phyloP scores from a whole-genome alignment of 2,113 vertebrate species.

The Hippocampus guttulatus region DNA sequence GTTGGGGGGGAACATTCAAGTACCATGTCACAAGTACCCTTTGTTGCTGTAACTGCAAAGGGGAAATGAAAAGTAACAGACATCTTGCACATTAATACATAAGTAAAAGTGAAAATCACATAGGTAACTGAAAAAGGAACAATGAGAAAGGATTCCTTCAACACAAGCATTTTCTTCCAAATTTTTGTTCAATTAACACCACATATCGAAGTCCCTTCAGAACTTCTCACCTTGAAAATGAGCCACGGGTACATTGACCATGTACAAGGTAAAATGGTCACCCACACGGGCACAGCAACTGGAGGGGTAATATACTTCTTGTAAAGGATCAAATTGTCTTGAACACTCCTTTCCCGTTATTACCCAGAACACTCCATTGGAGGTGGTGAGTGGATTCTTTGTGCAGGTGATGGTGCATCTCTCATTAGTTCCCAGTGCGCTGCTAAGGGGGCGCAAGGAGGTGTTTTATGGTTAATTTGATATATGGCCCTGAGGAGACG shows the following conservation, averaged over 20 bases:
- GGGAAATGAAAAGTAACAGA: too few species aligned
- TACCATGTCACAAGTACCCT: too few species aligned
- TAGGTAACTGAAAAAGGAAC: too few species aligned
- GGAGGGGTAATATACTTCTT: slow-evolving; percentile 61
- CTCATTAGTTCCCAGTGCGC: slow-evolving; percentile 60
- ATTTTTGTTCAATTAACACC: too few species aligned
- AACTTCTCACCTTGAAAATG: slow-evolving; percentile 58
- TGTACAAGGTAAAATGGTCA: slow-evolving; percentile 55
- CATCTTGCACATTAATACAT: too few species aligned
- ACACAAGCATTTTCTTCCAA: too few species aligned
- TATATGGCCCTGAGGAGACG: slow-evolving; percentile 55
- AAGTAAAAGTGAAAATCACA: too few species aligned
- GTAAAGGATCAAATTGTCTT: slow-evolving; percentile 61
- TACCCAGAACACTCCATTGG: slow-evolving; percentile 39
- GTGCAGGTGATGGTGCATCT: slow-evolving; percentile 54
- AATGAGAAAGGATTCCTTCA: too few species aligned
- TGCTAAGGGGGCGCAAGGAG: slow-evolving; percentile 37
- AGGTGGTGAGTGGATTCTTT: slow-evolving; percentile 55
- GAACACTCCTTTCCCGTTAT: slow-evolving; percentile 59
- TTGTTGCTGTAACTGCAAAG: too few species aligned
- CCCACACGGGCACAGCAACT: slow-evolving; percentile 38
- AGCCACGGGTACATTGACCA: slow-evolving; percentile 39
- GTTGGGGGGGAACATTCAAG: too few species aligned
- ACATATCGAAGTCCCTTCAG: slow-evolving; percentile 13
- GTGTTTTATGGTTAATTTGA: slow-evolving; percentile 61